Conservation (phyloP, 1,140 invertebrate species). For the Trypoxylus dichotomus region DNA sequence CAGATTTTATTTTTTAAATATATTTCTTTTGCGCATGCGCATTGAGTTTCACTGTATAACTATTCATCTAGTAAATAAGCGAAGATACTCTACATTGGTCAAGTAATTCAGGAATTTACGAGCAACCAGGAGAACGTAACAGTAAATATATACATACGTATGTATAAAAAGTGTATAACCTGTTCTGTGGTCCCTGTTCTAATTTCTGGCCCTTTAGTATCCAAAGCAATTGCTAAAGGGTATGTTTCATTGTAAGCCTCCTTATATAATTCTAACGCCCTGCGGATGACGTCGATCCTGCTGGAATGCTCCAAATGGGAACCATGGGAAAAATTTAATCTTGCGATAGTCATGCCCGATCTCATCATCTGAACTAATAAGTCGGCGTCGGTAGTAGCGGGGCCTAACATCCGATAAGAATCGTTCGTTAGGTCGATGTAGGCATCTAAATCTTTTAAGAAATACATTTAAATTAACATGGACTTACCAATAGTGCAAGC, state of each 20-base stretch:
- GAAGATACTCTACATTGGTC: too few relatives aligned
- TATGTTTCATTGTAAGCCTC: slow-evolving; percentile 72
- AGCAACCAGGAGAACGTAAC: too few relatives aligned
- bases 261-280: slow-evolving; percentile 80
- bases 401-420: slow-evolving; percentile 61
- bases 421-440: not conserved
- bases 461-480: too few relatives aligned
- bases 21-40: too few relatives aligned
- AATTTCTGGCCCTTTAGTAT: slow-evolving; percentile 98
- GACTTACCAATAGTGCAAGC: not conserved
- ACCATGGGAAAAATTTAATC: slow-evolving; percentile 98
- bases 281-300: slow-evolving; percentile 86
- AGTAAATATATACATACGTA: too few relatives aligned
- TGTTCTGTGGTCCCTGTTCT: slow-evolving; percentile 92
- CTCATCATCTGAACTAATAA: slow-evolving; percentile 95
- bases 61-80: too few relatives aligned
- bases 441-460: too few relatives aligned
- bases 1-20: too few relatives aligned
- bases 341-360: slow-evolving; percentile 97
- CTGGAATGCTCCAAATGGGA: slow-evolving; percentile 93
- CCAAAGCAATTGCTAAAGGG: slow-evolving; percentile 92
- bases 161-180: slow-evolving; percentile 56
- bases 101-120: too few relatives aligned
- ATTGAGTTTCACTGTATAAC: too few relatives aligned
- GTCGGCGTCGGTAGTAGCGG: slow-evolving; percentile 81